Base-by-base conservation (phyloP, 2,888 invertebrate genomes). In the Catotricha subobsoleta region DNA sequence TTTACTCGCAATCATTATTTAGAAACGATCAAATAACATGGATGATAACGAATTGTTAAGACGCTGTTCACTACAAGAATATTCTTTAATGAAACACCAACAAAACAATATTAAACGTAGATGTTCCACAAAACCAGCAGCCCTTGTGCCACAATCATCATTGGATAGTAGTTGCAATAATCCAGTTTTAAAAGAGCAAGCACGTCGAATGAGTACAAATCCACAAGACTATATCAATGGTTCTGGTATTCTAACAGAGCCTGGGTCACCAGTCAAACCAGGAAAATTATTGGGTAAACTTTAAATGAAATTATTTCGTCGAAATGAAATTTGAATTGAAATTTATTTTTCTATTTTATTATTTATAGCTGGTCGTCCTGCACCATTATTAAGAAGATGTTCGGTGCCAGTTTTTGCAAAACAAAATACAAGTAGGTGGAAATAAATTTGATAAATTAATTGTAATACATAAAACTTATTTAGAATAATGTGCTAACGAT, bases 41-140 rank as follows among this genome's bases (percentile, higher is more conserved):
- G 57, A 57, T 43, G 56, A 51, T 7, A 59, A 58, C 38, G 56
- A 55, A 44, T 50, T 54, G 3, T 48, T 54, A 23, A 53, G 62
- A 23, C 54, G 61, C 38, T 59, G 56, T 42, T 62, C 62, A 4
- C 43, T 62, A 20, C 60, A 62, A 44, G 60, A 59, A 18, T 62
- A 60, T 45, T 61, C 62, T 9, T 23, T 37, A 25, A 35, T 23
- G 3, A 41, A 44, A 38, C 40, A 33, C 39, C 55, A 60, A 41
- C 45, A 50, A 38, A 55, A 55, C 43, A 54, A 51, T 36, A 39
- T 29, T n/a, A n/a, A n/a, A n/a, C n/a, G n/a, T n/a, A n/a, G n/a
- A n/a, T n/a, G n/a, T n/a, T n/a, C n/a, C n/a, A n/a, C n/a, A n/a
- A n/a, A n/a, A n/a, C n/a, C n/a, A n/a, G n/a, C n/a, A n/a, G n/a